A percentile compares a stretch with the other conserved stretches of the same genome.
phyloP scores from a whole-genome alignment of 2,113 vertebrate genomes.

The Suricata suricatta region DNA sequence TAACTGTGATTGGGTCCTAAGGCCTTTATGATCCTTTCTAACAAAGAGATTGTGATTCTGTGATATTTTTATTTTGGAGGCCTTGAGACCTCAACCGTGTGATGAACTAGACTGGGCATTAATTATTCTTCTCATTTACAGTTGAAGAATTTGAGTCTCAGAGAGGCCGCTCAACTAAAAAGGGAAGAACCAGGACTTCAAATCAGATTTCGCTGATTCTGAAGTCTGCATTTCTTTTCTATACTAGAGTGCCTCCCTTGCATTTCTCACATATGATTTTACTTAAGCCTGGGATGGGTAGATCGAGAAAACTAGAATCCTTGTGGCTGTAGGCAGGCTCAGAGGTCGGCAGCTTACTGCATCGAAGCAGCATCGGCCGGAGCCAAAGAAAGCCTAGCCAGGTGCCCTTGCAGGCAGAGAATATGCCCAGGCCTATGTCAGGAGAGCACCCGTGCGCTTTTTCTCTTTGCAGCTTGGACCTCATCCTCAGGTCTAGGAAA shows the following conservation, averaged over 20 bases:
- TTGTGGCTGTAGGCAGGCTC: background rate
- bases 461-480: background rate
- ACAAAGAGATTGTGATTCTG: slow-evolving; percentile 15
- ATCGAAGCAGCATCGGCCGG: background rate
- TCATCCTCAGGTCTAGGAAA: background rate
- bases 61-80: background rate
- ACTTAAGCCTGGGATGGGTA: background rate
- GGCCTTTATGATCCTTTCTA: background rate
- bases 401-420: background rate
- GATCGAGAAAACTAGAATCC: background rate
- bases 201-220: background rate
- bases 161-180: background rate
- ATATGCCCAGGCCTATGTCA: background rate
- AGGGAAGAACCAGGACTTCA: background rate
- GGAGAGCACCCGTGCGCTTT: background rate
- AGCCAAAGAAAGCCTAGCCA: background rate
- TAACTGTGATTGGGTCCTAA: background rate
- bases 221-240: background rate
- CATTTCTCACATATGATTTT: slow-evolving; percentile 34
- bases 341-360: background rate
- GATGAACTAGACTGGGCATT: background rate
- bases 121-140: background rate
- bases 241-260: background rate
- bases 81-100: background rate
- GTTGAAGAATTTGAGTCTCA: background rate